Base-by-base conservation (phyloP, 2,797 vertebrate species). In the Pterois miles region DNA sequence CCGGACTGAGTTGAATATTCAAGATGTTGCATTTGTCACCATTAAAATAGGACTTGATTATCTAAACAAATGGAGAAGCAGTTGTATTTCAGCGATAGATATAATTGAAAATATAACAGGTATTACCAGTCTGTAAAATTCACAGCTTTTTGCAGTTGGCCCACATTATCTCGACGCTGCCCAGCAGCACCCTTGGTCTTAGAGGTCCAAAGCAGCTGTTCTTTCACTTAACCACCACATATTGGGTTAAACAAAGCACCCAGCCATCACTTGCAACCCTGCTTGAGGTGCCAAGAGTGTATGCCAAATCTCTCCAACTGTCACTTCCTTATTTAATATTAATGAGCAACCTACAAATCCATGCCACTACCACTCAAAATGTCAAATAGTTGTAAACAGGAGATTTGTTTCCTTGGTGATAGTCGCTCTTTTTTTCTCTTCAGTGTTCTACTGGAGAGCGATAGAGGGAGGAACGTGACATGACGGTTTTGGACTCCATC, bases 311-410 rank as follows among this genome's bases (percentile, higher is more conserved):
- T 74, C 71, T 91, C 90, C 90, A 93, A 91, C 93, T 93, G 92
- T 91, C 93, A 93, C 88, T 92, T 93, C 88, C 90, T 91, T 85
- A 75, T 92, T 92, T 78, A 92, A 91, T 93, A 94, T 92, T 94
- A 90, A 95, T 93, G 91, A 94, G 86, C 71, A 71, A 43, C 90
- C 90, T 83, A 87, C 80, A 87, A 83, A 87, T 74, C 31, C 60
- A 73, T 75, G 66, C 81, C 80, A 77, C 59, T 38, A 57, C 62
- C 58, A 63, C 73, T 73, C 66, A 57, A 80, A 73, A 57, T 71
- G 62, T 77, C 50, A 69, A 76, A 74, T 81, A 81, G 60, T 70
- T 80, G 75, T 74, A 7, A 71, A 73, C 63, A 48, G 58, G 16
- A 78, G 12, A 36, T 76, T 60, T 69, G 75, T 81, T 82, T 79